Conservation (phyloP, 2,888 invertebrate species). For the Lepidocyrtoides sp. region DNA sequence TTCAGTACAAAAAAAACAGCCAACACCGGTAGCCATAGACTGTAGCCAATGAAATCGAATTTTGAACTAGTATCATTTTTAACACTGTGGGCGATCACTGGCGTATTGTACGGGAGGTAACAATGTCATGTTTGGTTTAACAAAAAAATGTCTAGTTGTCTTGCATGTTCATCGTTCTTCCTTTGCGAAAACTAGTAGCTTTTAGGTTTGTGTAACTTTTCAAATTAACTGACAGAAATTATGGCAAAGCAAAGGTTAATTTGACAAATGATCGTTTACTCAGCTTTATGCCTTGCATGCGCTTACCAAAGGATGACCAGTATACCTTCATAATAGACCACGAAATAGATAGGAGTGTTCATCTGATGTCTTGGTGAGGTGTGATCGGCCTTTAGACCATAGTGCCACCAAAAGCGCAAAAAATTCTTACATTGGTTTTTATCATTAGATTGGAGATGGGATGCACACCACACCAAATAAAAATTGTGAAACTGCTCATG, state of each 20-base stretch:
- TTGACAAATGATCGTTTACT: constrained; percentile 27
- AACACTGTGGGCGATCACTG: too few relatives aligned
- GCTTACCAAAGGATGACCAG: too few relatives aligned
- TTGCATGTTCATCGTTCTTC: not conserved
- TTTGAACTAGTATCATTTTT: too few relatives aligned
- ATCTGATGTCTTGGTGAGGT: constrained; percentile 44
- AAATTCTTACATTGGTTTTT: not conserved
- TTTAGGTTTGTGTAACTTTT: constrained; percentile 19
- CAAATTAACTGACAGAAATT: constrained; percentile 46
- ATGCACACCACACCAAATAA: constrained; percentile 66
- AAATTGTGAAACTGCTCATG: constrained; percentile 15
- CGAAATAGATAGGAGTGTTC: constrained; percentile 62
- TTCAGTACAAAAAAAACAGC: not conserved
- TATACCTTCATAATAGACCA: not conserved
- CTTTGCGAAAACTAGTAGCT: constrained; percentile 17
- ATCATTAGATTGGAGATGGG: too few relatives aligned
- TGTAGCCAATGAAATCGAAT: not conserved
- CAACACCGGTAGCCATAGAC: constrained; percentile 47
- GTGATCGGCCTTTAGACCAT: constrained; percentile 37
- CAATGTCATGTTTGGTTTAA: not conserved
- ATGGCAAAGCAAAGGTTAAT: constrained; percentile 30
- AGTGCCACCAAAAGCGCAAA: constrained; percentile 26
- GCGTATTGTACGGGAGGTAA: too few relatives aligned
- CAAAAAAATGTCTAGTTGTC: too few relatives aligned
- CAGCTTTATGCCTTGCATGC: too few relatives aligned